Conservation (phyloP, 2,797 vertebrate genomes). For the Sebastes hubbsi region DNA sequence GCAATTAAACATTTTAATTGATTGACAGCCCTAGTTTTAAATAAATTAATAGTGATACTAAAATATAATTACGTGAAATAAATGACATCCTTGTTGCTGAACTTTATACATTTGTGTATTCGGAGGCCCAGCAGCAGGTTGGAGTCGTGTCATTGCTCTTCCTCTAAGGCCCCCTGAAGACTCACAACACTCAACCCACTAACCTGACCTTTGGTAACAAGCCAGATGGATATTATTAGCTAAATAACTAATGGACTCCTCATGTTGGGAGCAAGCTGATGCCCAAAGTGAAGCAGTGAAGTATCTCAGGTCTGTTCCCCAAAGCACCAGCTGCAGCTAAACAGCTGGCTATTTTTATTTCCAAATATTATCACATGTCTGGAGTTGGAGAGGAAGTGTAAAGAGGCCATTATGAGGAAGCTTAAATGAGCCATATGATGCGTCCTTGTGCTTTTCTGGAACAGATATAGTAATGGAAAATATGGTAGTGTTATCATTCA, state of each 20-base stretch:
- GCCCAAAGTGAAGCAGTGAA: constrained; percentile 10
- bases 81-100: neutral
- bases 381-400: neutral
- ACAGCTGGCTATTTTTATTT: neutral
- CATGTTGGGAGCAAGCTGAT: constrained; percentile 50
- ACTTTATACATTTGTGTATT: neutral
- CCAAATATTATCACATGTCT: neutral
- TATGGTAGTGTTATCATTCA: accelerated
- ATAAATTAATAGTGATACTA: neutral
- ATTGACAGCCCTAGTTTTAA: no score
- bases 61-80: neutral
- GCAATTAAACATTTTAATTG: no score
- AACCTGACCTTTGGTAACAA: constrained; percentile 41
- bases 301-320: neutral
- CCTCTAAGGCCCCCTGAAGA: neutral
- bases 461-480: neutral
- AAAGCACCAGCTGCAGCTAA: neutral
- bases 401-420: neutral
- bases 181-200: neutral
- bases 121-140: neutral
- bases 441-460: neutral
- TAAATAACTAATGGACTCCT: constrained; percentile 55
- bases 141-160: neutral
- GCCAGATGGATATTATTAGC: constrained; percentile 38
- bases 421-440: neutral